Evolutionary conservation across 2,888 invertebrate genomes (phyloP).

Genomic region (Choreutis nemorana): DNA sequence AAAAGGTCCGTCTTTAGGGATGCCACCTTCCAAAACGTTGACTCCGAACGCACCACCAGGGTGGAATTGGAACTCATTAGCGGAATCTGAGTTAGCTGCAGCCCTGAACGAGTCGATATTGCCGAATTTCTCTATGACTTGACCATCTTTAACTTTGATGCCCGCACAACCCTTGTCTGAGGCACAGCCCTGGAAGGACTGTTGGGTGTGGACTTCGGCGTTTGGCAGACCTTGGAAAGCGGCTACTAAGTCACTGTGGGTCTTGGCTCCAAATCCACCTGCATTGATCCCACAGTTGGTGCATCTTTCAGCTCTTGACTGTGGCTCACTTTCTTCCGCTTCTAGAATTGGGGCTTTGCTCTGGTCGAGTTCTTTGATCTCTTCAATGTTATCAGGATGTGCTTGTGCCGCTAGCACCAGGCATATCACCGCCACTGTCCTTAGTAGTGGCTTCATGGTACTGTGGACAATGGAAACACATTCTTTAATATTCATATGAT

Average conservation of each 20-base stretch:
- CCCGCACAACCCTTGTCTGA: constrained; percentile 55
- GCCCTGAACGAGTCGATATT: constrained; percentile 42
- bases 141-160: constrained; percentile 52
- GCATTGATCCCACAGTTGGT: constrained; percentile 27
- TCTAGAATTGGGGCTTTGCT: constrained; percentile 32
- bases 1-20: constrained; percentile 43
- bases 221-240: constrained; percentile 34
- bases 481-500: not conserved
- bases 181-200: constrained; percentile 49
- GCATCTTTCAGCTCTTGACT: constrained; percentile 38
- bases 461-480: constrained; percentile 37
- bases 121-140: constrained; percentile 43
- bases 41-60: constrained; percentile 30
- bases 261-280: constrained; percentile 25
- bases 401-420: constrained; percentile 34
- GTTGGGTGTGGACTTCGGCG: constrained; percentile 44
- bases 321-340: constrained; percentile 34
- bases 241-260: constrained; percentile 32
- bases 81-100: constrained; percentile 29
- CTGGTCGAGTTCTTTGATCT: constrained; percentile 37
- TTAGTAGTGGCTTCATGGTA: constrained; percentile 56
- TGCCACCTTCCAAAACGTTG: constrained; percentile 30
- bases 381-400: constrained; percentile 38
- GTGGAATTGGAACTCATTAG: constrained; percentile 45
- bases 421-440: constrained; percentile 44